Evolutionary conservation across 2,888 invertebrate species (phyloP), one percentile per base, ranked within the genome.

Genomic region (Iselma pallidipennis): DNA sequence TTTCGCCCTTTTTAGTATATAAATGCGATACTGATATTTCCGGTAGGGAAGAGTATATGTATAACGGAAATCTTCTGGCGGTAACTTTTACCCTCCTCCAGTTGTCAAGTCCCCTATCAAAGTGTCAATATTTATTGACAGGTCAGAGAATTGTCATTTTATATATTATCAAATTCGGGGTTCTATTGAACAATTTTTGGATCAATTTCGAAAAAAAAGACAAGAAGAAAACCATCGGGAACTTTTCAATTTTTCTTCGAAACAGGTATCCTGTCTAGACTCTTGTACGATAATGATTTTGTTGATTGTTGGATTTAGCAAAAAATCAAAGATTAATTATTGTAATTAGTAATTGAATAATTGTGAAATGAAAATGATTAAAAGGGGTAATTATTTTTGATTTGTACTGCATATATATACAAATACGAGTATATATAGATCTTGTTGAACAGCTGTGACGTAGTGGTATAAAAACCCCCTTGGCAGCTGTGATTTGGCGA

Each of bases 401-500:
- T 53, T 53, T 56, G 52, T 51, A 16, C 16, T 55, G 48, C 5
- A 14, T n/a, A 28, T 50, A n/a, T n/a, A n/a, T n/a, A n/a, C n/a
- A n/a, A n/a, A n/a, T n/a, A n/a, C n/a, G n/a, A n/a, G n/a, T n/a
- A n/a, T 55, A 51, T 51, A 57, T 56, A 49, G 49, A 58, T 64
- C 49, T 68, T 66, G 57, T 57, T 12, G 62, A 66, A 66, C 68
- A 70, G 70, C 61, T 70, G 68, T 68, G 67, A 65, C 59, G 55
- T 66, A 31, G 31, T n/a, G n/a, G n/a, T 31, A 66, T 69, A 65
- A 66, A 66, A 69, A 69, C 66, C 67, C n/a, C 68, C 68, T 59
- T 63, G 65, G 71, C 73, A 74, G 73, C 72, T 74, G 72, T 70
- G 72, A 71, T 72, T 71, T 71, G 65, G 66, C 67, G 69, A 71